A percentile compares a stretch with the other conserved stretches of the same genome.
Evolutionary conservation across 2,888 invertebrate genomes (phyloP).

Genomic region (Euspilapteryx auroguttella): DNA sequence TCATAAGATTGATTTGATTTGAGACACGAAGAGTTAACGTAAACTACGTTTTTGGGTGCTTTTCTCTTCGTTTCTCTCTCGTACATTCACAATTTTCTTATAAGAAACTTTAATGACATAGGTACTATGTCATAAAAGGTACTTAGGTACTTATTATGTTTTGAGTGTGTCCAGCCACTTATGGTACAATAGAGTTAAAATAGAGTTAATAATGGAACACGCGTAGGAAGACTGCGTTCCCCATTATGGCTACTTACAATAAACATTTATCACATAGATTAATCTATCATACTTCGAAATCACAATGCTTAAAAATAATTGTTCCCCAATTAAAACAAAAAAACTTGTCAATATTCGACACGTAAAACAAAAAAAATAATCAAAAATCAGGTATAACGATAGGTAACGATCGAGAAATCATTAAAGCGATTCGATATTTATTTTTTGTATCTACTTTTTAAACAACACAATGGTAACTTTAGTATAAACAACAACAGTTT

Average conservation of each 20-base stretch:
- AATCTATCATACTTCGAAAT: conserved; percentile 48
- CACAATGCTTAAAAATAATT: conserved; percentile 51
- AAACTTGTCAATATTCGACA: conserved; percentile 30
- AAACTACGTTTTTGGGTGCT: not conserved
- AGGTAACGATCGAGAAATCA: conserved; percentile 49
- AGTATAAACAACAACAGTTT: conserved; percentile 22
- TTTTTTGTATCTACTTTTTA: conserved; percentile 39
- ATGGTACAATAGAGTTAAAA: conserved; percentile 10
- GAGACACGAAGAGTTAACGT: too few relatives aligned
- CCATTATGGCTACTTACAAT: conserved; percentile 23
- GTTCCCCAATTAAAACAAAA: conserved; percentile 44
- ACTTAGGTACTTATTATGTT: not conserved
- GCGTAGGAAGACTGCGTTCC: conserved; percentile 50
- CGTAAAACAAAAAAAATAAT: conserved; percentile 27
- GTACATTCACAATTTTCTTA: not conserved
- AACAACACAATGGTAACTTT: conserved; percentile 57
- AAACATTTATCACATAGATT: conserved; percentile 40
- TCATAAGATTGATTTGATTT: too few relatives aligned
- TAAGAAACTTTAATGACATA: not conserved
- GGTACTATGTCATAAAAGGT: not conserved
- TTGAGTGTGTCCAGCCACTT: conserved; percentile 4
- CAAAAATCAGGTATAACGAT: conserved; percentile 48
- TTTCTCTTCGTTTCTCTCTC: not conserved
- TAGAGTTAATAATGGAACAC: conserved; percentile 20
- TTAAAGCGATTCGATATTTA: conserved; percentile 44